Evolutionary conservation across 2,888 invertebrate species (phyloP).

Genomic region (Eupithecia pulchellata): DNA sequence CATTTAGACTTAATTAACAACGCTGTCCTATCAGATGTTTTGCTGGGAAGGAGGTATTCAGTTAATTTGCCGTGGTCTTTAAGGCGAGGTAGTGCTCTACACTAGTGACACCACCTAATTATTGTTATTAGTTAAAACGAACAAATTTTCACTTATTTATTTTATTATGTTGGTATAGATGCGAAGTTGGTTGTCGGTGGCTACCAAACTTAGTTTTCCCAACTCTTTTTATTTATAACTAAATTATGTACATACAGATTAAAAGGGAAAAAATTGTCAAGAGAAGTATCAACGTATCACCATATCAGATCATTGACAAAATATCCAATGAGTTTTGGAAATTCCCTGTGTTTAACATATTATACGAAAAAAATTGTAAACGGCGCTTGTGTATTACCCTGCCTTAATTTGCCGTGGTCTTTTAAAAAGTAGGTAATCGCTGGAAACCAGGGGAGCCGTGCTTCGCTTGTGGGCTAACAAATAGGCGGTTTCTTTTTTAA

Average conservation of each 20-base stretch:
- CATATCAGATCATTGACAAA: too few species aligned
- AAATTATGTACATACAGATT: too few species aligned
- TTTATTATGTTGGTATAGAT: not conserved
- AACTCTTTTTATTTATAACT: too few species aligned
- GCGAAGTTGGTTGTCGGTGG: not conserved
- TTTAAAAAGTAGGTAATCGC: conserved; percentile 56
- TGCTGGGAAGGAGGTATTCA: conserved; percentile 47
- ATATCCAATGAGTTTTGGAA: not conserved
- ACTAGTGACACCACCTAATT: not conserved
- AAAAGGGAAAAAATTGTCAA: too few species aligned
- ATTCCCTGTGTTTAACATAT: not conserved
- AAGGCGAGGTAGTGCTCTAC: conserved; percentile 19
- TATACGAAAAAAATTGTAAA: not conserved
- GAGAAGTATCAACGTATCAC: not conserved
- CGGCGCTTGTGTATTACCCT: not conserved
- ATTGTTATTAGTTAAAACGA: too few species aligned
- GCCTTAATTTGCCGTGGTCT: conserved; percentile 56
- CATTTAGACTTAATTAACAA: conserved; percentile 46
- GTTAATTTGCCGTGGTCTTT: conserved; percentile 59
- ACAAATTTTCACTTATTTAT: too few species aligned
- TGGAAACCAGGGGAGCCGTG: conserved; percentile 17
- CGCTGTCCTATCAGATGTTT: conserved; percentile 46
- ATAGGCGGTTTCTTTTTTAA: conserved; percentile 11
- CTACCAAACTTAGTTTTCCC: not conserved
- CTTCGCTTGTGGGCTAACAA: conserved; percentile 11